Evolutionary conservation across 2,797 vertebrate genomes (phyloP), one percentile per base, ranked within the genome.

Genomic region (Paedocypris micromegethes): DNA sequence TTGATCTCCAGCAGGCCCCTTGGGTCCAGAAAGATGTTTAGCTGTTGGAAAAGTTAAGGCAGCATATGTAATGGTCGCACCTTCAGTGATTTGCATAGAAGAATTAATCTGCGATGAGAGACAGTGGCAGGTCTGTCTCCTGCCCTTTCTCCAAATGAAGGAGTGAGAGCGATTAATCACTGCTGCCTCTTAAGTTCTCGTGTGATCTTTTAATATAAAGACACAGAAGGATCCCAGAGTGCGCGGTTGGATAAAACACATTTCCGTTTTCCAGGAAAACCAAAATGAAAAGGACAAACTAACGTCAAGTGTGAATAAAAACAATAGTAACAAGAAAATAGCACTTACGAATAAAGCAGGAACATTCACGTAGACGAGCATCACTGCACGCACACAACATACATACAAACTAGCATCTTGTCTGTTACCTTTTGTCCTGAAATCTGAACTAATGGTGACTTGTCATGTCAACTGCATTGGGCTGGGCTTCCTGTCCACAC

Each of bases 201-300:
- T 88, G 89, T 90, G 88, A 90, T 90, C 88, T 90, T 62, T 88
- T 86, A 90, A 88, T 88, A 87, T 23, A 88, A 88, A 85, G 83
- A 82, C 83, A 89, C 85, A 83, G 81, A 81, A 83, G 84, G 82
- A 81, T 70, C 48, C 48, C 62, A 54, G 73, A 77, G 68, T 57
- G 44, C 70, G 52, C 70, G 56, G 75, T 77, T 71, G 75, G 69
- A 76, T 73, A 70, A 75, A 84, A 81, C 72, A 77, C 72, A 82
- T 80, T 64, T 81, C 72, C 84, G 77, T 80, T 84, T 81, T 82
- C 78, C 82, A 79, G 70, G 75, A 79, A 81, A 81, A 82, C 82
- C 80, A 81, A 85, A 72, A 83, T 85, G 83, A 88, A 84, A 86
- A 87, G 85, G 82, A 78, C 78, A 79, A 86, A 81, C 85, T 87